Conservation (phyloP, 2,888 invertebrate species). For the Perizoma flavofasciatum region DNA sequence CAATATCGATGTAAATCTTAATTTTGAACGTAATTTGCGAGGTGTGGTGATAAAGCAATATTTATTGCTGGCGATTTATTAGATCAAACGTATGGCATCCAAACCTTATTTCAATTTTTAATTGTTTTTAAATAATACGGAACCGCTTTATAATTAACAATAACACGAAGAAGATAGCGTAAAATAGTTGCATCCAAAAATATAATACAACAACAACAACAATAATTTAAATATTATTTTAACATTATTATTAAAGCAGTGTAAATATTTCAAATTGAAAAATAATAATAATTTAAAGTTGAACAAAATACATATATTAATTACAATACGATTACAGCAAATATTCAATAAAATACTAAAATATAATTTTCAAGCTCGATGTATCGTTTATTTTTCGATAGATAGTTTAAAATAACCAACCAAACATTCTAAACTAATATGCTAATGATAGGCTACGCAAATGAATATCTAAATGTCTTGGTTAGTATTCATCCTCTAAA, state of each 20-base stretch:
- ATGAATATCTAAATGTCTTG: slow-evolving; percentile 65
- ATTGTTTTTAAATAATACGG: slow-evolving; percentile 43
- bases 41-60: slow-evolving; percentile 68
- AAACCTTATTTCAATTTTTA: slow-evolving; percentile 41
- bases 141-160: slow-evolving; percentile 61
- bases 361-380: slow-evolving; percentile 81
- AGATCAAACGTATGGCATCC: slow-evolving; percentile 38
- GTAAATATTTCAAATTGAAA: slow-evolving; percentile 80
- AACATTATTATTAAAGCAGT: slow-evolving; percentile 79
- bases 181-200: slow-evolving; percentile 80
- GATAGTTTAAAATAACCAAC: slow-evolving; percentile 50
- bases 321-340: slow-evolving; percentile 73
- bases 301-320: slow-evolving; percentile 61
- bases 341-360: slow-evolving; percentile 75
- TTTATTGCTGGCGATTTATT: slow-evolving; percentile 35
- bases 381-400: slow-evolving; percentile 64
- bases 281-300: slow-evolving; percentile 70
- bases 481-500: slow-evolving; percentile 81
- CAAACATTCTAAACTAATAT: slow-evolving; percentile 68
- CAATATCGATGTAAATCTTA: slow-evolving; percentile 70
- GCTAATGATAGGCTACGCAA: slow-evolving; percentile 70
- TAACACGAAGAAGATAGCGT: slow-evolving; percentile 72
- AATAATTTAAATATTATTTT: slow-evolving; percentile 76
- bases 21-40: slow-evolving; percentile 75
- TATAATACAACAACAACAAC: slow-evolving; percentile 78